phyloP scores from a whole-genome alignment of 2,113 vertebrate genomes.

The Dryoscopus gambensis region DNA sequence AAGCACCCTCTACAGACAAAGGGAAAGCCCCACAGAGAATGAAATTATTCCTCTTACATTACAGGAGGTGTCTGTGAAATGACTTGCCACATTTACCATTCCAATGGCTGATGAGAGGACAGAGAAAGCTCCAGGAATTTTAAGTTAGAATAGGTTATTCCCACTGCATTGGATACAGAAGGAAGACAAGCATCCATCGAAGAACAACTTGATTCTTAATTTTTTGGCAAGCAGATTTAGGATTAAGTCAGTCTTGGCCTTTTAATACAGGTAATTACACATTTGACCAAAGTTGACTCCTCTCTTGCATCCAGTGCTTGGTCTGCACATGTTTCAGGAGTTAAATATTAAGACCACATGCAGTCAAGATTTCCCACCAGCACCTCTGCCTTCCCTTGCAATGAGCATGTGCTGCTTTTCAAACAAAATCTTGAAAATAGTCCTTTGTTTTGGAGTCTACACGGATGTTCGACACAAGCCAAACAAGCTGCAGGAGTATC shows the following conservation, averaged over 20 bases:
- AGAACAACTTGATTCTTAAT: not conserved
- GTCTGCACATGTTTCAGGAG: not conserved
- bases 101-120: not conserved
- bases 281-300: not conserved
- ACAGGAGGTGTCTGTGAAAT: not conserved
- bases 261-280: not conserved
- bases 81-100: not conserved
- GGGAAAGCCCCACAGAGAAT: not conserved
- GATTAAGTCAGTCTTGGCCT: not conserved
- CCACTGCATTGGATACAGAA: not conserved
- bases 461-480: not conserved
- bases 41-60: not conserved
- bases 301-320: not conserved
- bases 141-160: not conserved
- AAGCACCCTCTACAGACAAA: not conserved
- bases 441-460: not conserved
- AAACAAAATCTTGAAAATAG: not conserved
- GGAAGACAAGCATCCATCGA: not conserved
- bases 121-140: not conserved
- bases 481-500: not conserved
- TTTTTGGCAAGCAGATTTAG: not conserved
- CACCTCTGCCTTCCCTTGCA: not conserved
- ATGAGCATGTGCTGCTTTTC: accelerated
- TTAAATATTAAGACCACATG: not conserved
- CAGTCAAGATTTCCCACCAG: not conserved